Evolutionary conservation across 2,888 invertebrate species (phyloP), one percentile per base, ranked within the genome.

Genomic region (Leptinotarsa juncta): DNA sequence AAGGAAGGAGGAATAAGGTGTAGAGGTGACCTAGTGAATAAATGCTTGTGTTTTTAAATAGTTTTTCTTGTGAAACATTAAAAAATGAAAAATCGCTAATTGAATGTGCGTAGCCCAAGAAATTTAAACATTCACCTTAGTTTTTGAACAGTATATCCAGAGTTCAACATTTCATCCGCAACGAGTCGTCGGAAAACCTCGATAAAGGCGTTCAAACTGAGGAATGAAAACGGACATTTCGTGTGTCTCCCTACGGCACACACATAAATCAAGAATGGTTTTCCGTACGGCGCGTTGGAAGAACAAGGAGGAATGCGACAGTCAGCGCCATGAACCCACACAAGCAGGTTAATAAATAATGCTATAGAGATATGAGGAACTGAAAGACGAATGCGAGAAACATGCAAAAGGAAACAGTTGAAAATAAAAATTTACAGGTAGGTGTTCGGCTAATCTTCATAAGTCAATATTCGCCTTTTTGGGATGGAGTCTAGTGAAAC

Each of bases 341-440:
- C 84, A 83, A 80, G 80, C 81, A 80, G 83, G 81, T 81, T 80
- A 80, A 84, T 84, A 84, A 83, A 83, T 84, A 75, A 75, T 81
- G 81, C 62, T 57, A 62, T 23, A 32, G 68, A 50, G 26, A 65
- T 68, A 66, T 73, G 73, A 76, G 68, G 70, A 71, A 73, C 53
- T 50, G 71, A 71, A 69, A 70, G 68, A 65, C 26, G 70, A 50
- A 49, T 53, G 20, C n/a, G 51, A 67, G 50, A 15, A 23, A 50
- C 67, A 65, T 48, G 71, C 53, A 32, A 32, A 51, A 60, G 23
- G 70, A 69, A 51, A 62, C 65, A n/a, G 50, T 20, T 16, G 32
- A 53, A 65, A 53, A 60, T 16, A 14, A 60, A 60, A 60, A 15
- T 7, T 42, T 42, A 49, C 16, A 55, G 48, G 55, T 55, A 68